Evolutionary conservation across 2,888 invertebrate species (phyloP), one percentile per base, ranked within the genome.

Genomic region (Rhamnusium bicolor): DNA sequence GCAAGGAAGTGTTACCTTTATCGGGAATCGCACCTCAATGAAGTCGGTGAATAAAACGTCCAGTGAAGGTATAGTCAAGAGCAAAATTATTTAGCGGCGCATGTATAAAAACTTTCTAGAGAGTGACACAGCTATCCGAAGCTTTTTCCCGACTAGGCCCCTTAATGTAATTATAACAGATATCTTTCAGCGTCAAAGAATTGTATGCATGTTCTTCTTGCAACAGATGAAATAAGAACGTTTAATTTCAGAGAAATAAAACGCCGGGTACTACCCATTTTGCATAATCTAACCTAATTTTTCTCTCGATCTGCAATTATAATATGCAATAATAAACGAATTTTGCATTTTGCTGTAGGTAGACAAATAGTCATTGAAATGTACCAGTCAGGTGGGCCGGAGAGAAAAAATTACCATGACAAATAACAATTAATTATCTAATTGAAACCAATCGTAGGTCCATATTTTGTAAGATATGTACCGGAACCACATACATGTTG

Each of bases 391-490:
- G 16, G 58, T 58, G 58, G 58, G 58, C 27, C 32, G 58, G 18
- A 32, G 12, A n/a, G 32, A 29, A 32, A 58, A 58, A 27, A 51
- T 16, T 16, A 40, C 14, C 49, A 24, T 24, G 63, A 63, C 27
- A 63, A 63, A 63, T 49, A 47, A 21, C 29, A 63, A 63, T 63
- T 63, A 63, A 63, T 63, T 29, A 49, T 49, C 12, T 62, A 49
- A 62, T 62, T 49, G 62, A 63, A 49, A 63, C 2, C 49, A 58
- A 58, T 58, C 58, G 58, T 8, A 29, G 19, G 32, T 29, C 58
- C 58, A 58, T 58, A 58, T 58, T 58, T 58, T 58, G 58, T 32
- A 32, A 10, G 32, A 58, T 29, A 56, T 56, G 56, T 56, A 58
- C 58, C 58, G 58, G 58, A 58, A 58, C 58, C 32, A 24, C 24